These are phyloP conservation scores for Oscheius myriophilus DNA, from an alignment of 2,888 invertebrate species.

Conservation along the genomic window DNA sequence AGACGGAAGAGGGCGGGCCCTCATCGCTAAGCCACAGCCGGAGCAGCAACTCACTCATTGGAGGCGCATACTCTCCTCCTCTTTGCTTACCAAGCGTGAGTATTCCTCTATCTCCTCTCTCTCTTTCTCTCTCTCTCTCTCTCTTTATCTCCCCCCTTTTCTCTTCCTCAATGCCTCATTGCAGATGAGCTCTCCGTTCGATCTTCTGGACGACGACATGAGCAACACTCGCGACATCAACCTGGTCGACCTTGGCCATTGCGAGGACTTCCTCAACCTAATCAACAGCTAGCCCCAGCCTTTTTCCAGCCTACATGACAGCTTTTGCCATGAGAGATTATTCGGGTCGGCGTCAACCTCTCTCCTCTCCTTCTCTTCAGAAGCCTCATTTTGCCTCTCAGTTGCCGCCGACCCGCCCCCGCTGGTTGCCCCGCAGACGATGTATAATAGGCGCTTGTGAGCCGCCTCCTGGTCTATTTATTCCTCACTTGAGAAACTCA, in stretches of 20 bases:
- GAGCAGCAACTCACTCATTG: slow-evolving; percentile 43
- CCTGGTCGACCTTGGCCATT: slow-evolving; percentile 33
- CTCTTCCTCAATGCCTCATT: slow-evolving; percentile 16
- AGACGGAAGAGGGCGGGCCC: slow-evolving; percentile 38
- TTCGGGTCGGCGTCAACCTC: no score
- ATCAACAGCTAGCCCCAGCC: slow-evolving; percentile 15
- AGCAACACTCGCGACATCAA: slow-evolving; percentile 32
- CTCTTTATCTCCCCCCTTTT: no score
- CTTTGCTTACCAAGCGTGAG: slow-evolving; percentile 25
- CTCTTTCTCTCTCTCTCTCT: no score
- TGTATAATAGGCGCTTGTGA: slow-evolving; percentile 7
- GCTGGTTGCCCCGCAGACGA: background rate
- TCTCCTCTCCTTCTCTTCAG: no score
- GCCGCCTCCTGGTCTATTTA: slow-evolving; percentile 10
- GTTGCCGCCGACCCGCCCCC: background rate
- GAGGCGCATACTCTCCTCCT: slow-evolving; percentile 46
- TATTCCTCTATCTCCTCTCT: background rate
- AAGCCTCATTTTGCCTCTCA: background rate
- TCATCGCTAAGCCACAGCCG: slow-evolving; percentile 18
- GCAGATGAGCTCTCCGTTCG: slow-evolving; percentile 41
- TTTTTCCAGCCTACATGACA: background rate
- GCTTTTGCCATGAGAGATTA: no score
- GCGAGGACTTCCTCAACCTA: slow-evolving; percentile 32
- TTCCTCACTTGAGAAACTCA: slow-evolving; percentile 27
- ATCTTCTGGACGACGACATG: slow-evolving; percentile 48